Evolutionary conservation across 2,888 invertebrate species (phyloP), one percentile per base, ranked within the genome.

Genomic region (Kuschelorhynchus macadamiae): DNA sequence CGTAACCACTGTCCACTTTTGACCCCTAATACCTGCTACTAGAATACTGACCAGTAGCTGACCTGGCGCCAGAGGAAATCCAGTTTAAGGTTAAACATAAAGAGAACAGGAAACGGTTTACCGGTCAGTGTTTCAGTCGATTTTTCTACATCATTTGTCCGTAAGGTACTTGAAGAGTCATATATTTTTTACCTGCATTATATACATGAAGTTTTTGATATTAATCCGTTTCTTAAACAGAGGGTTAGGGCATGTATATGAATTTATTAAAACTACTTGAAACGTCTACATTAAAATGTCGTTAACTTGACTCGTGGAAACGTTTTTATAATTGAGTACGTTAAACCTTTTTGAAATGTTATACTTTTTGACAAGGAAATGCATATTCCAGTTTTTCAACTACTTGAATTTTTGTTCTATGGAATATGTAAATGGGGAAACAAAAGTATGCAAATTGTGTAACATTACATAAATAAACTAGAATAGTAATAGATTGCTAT

Each of bases 291-390:
- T 44, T 44, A 44, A 44, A 44, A 44, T 44, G 44, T 44, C 44
- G 44, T 44, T 44, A 49, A 49, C 30, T 49, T 21, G 49, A 49
- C 30, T 49, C 30, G 49, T 49, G 49, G 30, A 49, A 49, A 49
- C 30, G 49, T 49, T 49, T 17, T 21, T 49, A 12, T 21, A 49
- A 49, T 49, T 25, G 16, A 14, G 49, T 21, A n/a, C 25, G 49
- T 49, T 49, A 49, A 5, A 49, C 21, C n/a, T 60, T 33, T 60
- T 60, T 60, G 60, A 60, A 49, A 60, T 60, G 60, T 60, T 60
- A 60, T 60, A 60, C 60, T 60, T 50, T 50, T 50, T 16, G 8
- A 11, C 21, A 4, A 25, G 25, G 36, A 39, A 50, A 39, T 25
- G 49, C 41, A 36, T 36, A 11, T 11, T 8, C 36, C 11, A 2